These are phyloP conservation scores for Gallinago undulata DNA, from an alignment of 2,113 vertebrate genomes.

Conservation along the genomic window DNA sequence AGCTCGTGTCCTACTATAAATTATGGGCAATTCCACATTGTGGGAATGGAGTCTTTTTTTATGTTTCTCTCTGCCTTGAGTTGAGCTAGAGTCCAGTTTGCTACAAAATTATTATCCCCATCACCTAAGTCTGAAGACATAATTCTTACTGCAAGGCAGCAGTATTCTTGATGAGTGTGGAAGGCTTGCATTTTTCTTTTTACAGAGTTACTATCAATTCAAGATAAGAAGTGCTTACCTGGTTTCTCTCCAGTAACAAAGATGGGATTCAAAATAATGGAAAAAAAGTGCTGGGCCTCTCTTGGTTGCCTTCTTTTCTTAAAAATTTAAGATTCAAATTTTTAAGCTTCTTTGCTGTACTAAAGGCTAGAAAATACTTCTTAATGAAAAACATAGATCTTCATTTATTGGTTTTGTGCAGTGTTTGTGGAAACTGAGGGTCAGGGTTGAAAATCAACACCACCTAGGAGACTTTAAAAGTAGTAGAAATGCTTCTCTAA, in stretches of 20 bases:
- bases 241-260: neutral
- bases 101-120: neutral
- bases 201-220: neutral
- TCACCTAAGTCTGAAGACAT: neutral
- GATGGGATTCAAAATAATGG: neutral
- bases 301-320: neutral
- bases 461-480: neutral
- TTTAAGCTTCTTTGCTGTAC: neutral
- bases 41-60: neutral
- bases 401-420: neutral
- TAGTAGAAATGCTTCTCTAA: neutral
- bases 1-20: neutral
- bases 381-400: neutral
- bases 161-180: neutral
- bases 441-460: neutral
- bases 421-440: neutral
- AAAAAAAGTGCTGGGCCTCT: neutral
- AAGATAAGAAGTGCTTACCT: neutral
- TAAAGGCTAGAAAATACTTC: neutral
- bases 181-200: neutral
- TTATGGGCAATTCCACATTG: neutral
- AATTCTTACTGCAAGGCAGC: neutral
- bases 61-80: neutral
- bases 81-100: neutral
- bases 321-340: neutral